Percentiles rank a stretch among this genome's conserved stretches.
Evolutionary conservation across 2,888 invertebrate species (phyloP).

Genomic region (Eumerus sabulonum): DNA sequence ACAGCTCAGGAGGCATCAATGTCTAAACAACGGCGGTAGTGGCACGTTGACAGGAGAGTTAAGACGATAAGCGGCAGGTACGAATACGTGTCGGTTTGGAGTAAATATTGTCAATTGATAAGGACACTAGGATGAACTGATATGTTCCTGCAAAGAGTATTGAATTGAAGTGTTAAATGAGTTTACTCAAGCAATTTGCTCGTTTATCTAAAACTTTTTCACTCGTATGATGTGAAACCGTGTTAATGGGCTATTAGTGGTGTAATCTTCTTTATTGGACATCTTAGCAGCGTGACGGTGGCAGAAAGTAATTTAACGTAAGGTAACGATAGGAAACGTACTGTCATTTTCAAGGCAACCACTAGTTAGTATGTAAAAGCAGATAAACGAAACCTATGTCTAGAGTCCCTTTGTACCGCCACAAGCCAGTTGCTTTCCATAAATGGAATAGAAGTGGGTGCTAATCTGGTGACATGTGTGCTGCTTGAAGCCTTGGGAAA

Average conservation of each 20-base stretch:
- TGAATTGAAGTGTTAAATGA: conserved; percentile 16
- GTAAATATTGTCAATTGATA: conserved; percentile 57
- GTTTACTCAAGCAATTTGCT: conserved; percentile 16
- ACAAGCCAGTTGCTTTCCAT: too few species aligned
- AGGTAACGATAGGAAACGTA: not conserved
- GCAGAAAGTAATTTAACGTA: conserved; percentile 14
- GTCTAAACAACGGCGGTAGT: not conserved
- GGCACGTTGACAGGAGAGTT: not conserved
- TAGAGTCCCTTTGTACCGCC: too few species aligned
- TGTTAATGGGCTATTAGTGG: conserved; percentile 1
- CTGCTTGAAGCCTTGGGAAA: too few species aligned
- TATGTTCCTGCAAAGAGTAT: conserved; percentile 42
- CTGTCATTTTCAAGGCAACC: not conserved
- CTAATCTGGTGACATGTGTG: too few species aligned
- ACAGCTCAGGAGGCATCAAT: conserved; percentile 8
- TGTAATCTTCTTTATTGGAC: not conserved
- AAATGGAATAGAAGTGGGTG: too few species aligned
- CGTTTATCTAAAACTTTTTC: not conserved
- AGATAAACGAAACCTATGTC: too few species aligned
- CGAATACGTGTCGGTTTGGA: conserved; percentile 46
- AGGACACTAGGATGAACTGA: conserved; percentile 25
- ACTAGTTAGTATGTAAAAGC: too few species aligned
- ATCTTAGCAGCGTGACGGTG: conserved; percentile 32
- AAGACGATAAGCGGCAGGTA: conserved; percentile 26
- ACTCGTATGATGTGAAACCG: not conserved